These are phyloP conservation scores for Tupiocoris notatus DNA, from an alignment of 2,888 invertebrate genomes.

Conservation along the genomic window DNA sequence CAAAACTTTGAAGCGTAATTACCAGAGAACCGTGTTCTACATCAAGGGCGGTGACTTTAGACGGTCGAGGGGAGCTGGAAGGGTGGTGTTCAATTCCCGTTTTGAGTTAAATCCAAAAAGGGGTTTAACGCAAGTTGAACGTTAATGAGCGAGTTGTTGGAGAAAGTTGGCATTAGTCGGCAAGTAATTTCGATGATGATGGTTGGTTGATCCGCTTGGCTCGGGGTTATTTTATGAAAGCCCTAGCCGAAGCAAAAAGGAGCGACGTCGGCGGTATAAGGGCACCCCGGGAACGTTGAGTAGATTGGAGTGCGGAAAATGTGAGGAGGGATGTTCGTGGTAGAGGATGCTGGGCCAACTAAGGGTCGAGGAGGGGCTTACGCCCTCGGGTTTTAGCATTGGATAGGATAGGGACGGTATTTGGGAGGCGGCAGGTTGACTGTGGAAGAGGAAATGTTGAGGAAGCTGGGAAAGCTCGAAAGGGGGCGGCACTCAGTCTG, in stretches of 20 bases:
- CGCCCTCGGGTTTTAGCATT: conserved; percentile 20
- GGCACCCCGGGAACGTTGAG: background rate
- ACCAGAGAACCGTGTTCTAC: background rate
- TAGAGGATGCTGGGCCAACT: too few relatives aligned
- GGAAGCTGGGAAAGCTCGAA: conserved; percentile 24
- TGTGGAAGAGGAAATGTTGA: background rate
- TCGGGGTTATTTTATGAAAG: conserved; percentile 35
- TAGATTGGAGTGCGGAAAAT: background rate
- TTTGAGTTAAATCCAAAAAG: conserved; percentile 8
- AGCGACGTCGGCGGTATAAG: background rate
- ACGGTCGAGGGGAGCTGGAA: background rate
- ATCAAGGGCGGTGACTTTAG: conserved; percentile 4
- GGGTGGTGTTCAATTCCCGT: conserved; percentile 2
- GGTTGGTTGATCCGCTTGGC: conserved; percentile 29
- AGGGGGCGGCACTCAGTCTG: conserved; percentile 59
- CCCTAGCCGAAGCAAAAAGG: conserved; percentile 27
- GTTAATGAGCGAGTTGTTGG: conserved; percentile 27
- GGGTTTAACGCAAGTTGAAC: conserved; percentile 27
- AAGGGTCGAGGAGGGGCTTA: background rate
- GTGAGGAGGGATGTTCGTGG: too few relatives aligned
- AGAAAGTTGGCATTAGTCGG: conserved; percentile 20
- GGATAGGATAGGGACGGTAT: conserved; percentile 34
- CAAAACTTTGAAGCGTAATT: background rate
- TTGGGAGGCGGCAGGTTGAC: conserved; percentile 2
- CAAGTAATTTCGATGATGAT: conserved; percentile 31